Evolutionary conservation across 2,888 invertebrate species (phyloP).

Genomic region (Philereme transversata): DNA sequence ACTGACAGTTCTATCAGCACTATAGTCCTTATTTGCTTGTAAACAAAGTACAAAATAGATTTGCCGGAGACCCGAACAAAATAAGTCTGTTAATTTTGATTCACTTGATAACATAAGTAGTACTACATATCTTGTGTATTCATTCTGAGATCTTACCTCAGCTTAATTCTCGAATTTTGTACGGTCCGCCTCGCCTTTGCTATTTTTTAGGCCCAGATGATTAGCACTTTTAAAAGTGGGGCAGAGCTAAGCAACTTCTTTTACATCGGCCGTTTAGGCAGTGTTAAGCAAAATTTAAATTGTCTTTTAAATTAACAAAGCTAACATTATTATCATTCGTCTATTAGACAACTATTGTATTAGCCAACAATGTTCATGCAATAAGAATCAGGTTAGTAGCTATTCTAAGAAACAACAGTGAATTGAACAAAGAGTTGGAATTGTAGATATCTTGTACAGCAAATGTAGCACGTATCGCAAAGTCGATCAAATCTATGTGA

Average conservation of each 20-base stretch:
- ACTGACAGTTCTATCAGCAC: conserved; percentile 7
- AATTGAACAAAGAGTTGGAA: conserved; percentile 44
- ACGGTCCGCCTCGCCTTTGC: conserved; percentile 2
- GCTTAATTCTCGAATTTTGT: conserved; percentile 53
- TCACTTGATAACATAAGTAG: conserved; percentile 48
- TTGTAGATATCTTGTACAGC: conserved; percentile 77
- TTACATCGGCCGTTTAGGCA: too few species aligned
- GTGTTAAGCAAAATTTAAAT: not conserved
- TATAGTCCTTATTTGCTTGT: conserved; percentile 55
- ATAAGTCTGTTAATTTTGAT: conserved; percentile 22
- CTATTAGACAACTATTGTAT: not conserved
- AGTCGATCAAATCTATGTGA: not conserved
- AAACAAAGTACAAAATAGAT: conserved; percentile 74
- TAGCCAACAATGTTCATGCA: not conserved
- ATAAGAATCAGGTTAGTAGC: not conserved
- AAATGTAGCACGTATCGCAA: conserved; percentile 33
- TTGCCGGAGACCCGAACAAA: conserved; percentile 38
- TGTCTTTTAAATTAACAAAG: not conserved
- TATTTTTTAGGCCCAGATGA: too few species aligned
- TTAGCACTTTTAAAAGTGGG: too few species aligned
- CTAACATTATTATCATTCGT: not conserved
- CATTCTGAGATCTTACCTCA: conserved; percentile 59
- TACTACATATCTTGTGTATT: conserved; percentile 64
- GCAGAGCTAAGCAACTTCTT: too few species aligned
- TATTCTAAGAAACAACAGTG: not conserved